Percentiles rank a stretch among this genome's conserved stretches.
Evolutionary conservation across 2,888 invertebrate genomes (phyloP).

Genomic region (Caenorhabditis becei): DNA sequence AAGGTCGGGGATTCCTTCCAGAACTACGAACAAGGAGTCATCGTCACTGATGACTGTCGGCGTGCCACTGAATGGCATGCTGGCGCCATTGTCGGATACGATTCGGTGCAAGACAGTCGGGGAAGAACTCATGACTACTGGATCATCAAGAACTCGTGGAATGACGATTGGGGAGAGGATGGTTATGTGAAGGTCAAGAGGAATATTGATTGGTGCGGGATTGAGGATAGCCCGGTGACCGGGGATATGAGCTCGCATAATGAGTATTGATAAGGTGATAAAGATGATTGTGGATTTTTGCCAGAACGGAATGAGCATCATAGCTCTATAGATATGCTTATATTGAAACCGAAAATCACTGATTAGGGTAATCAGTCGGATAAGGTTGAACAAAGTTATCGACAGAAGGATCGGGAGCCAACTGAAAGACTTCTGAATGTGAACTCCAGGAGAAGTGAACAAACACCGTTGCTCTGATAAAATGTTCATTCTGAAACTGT

Average conservation of each 20-base stretch:
- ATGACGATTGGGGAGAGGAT: slow-evolving; percentile 47
- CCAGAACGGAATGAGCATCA: no score
- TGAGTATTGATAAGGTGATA: slow-evolving; percentile 10
- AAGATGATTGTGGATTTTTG: no score
- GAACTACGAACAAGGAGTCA: slow-evolving; percentile 21
- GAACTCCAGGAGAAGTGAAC: no score
- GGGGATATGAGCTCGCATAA: slow-evolving; percentile 16
- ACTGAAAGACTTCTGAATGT: no score
- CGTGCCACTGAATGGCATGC: slow-evolving; percentile 29
- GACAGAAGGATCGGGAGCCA: no score
- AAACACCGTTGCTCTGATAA: no score
- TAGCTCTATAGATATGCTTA: no score
- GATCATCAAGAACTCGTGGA: slow-evolving; percentile 55
- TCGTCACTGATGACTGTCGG: slow-evolving; percentile 28
- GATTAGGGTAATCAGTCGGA: no score
- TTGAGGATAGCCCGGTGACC: slow-evolving; percentile 31
- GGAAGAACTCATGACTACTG: slow-evolving; percentile 38
- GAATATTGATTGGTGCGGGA: slow-evolving; percentile 41
- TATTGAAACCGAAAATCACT: no score
- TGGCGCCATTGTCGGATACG: slow-evolving; percentile 37
- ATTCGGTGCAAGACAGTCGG: not conserved
- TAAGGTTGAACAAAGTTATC: no score
- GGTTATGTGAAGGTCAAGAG: slow-evolving; percentile 34
- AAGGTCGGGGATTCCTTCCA: slow-evolving; percentile 37
- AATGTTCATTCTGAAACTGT: no score